These are phyloP conservation scores for Pristionchus exspectatus DNA, from an alignment of 2,888 invertebrate genomes.

Conservation along the genomic window DNA sequence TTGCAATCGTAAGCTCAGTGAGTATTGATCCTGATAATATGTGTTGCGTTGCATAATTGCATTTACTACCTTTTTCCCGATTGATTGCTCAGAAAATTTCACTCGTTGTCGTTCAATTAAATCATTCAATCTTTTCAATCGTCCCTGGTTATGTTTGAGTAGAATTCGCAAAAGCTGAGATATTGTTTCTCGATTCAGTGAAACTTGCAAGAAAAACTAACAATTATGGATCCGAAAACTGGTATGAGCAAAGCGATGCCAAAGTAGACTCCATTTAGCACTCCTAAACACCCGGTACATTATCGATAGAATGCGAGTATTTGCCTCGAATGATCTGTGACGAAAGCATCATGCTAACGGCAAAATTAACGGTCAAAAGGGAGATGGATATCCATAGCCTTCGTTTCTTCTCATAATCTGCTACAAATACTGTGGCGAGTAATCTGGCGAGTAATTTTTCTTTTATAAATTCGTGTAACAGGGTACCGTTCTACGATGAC, in stretches of 20 bases:
- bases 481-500: not conserved
- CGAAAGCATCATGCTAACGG: not conserved
- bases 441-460: not conserved
- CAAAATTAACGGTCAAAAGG: not conserved
- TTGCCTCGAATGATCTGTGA: not conserved
- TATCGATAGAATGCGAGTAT: not conserved
- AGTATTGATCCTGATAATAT: not conserved
- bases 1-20: not conserved
- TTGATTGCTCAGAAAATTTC: not conserved
- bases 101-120: not conserved
- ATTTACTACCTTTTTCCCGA: not conserved
- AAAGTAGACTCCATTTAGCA: not conserved
- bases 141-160: not conserved
- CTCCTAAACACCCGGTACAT: not conserved
- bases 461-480: not conserved
- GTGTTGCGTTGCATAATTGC: not conserved
- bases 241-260: not conserved
- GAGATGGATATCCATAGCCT: not conserved
- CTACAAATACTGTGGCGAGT: not conserved
- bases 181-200: not conserved
- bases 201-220: not conserved
- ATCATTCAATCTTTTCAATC: not conserved
- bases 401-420: not conserved
- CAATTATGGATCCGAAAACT: constrained; percentile 21
- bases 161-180: not conserved